Evolutionary conservation across 1,140 invertebrate species (phyloP).

Genomic region (Eciton burchellii): DNA sequence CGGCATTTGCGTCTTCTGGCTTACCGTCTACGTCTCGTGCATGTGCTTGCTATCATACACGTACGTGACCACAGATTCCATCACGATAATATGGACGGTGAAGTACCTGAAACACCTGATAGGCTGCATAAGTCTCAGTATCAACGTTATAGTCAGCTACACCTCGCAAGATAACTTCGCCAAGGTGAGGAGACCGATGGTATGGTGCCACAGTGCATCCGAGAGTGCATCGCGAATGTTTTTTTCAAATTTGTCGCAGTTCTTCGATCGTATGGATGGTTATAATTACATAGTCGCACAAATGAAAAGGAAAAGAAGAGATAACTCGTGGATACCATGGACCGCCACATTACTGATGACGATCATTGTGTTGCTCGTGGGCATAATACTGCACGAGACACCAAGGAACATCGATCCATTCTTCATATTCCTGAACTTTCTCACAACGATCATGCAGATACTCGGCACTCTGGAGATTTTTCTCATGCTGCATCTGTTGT

Average conservation of each 20-base stretch:
- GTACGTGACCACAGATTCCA: background rate
- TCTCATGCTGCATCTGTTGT: background rate
- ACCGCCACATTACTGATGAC: background rate
- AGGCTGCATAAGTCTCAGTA: background rate
- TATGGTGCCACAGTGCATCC: too few species aligned
- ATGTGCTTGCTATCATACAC: background rate
- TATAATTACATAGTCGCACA: slow-evolving; percentile 7
- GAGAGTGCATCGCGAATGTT: background rate
- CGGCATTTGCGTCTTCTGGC: slow-evolving; percentile 22
- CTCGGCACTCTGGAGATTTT: background rate
- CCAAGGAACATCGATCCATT: background rate
- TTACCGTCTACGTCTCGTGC: background rate
- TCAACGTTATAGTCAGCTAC: background rate
- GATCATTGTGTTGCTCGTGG: background rate
- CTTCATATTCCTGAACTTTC: background rate
- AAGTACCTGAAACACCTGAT: background rate
- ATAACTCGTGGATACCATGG: slow-evolving; percentile 5
- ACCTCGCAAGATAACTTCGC: slow-evolving; percentile 1
- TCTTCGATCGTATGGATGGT: slow-evolving; percentile 21
- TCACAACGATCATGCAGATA: background rate
- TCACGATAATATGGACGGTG: background rate
- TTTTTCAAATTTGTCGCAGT: background rate
- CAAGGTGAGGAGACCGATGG: slow-evolving; percentile 11
- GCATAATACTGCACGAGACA: accelerated
- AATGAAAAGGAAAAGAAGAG: slow-evolving; percentile 8